These are phyloP conservation scores for Lamprotornis superbus DNA, from an alignment of 2,113 vertebrate species.

Conservation along the genomic window DNA sequence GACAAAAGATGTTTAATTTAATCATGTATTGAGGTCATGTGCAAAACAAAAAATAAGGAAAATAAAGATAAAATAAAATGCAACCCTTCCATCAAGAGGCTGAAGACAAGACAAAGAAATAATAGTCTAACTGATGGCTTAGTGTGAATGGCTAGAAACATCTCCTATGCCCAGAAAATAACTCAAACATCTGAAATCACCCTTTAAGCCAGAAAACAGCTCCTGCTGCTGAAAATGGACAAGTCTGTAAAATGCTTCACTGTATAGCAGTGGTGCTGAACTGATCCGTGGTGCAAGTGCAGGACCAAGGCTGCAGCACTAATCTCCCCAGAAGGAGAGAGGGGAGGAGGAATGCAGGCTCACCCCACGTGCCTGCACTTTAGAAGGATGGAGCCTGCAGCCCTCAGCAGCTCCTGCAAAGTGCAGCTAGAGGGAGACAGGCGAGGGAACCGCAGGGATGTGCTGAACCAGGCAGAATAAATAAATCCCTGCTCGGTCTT, in stretches of 20 bases:
- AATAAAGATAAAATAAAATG: not conserved
- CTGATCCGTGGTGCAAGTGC: not conserved
- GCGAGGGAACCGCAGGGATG: fast-evolving
- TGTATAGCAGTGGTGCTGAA: not conserved
- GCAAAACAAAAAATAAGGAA: not conserved
- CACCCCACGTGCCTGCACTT: fast-evolving
- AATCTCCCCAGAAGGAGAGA: not conserved
- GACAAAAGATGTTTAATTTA: constrained; percentile 18
- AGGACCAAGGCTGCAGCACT: not conserved
- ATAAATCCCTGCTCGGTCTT: not conserved
- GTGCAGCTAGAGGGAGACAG: not conserved
- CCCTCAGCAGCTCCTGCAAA: fast-evolving
- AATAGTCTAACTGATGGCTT: not conserved
- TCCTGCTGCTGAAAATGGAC: not conserved
- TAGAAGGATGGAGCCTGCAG: fast-evolving
- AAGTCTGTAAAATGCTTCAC: not conserved
- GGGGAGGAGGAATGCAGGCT: not conserved
- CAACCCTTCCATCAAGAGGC: not conserved
- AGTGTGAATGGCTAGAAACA: not conserved
- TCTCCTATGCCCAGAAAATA: not conserved
- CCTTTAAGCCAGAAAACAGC: not conserved
- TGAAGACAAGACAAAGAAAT: constrained; percentile 1
- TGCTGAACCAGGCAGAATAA: not conserved
- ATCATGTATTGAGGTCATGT: not conserved
- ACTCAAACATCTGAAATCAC: not conserved